Evolutionary conservation across 1,140 invertebrate species (phyloP), one percentile per base, ranked within the genome.

Genomic region (Pomacea maculata): DNA sequence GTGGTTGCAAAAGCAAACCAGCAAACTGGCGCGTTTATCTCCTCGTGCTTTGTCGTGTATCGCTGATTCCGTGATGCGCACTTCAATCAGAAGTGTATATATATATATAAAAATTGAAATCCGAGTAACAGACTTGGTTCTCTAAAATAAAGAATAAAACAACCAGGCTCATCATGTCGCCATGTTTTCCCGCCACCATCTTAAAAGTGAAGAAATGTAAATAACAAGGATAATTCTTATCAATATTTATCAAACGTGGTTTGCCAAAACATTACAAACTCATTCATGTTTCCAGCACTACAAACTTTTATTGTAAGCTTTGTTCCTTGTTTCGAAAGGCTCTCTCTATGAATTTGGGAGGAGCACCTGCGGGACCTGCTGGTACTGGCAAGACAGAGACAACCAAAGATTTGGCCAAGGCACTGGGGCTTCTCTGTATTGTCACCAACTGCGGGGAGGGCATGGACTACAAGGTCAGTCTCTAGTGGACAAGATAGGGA

Each of bases 361-460:
- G 95, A 95, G 95, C 95, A 12, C 95, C 95, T 1, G 95, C 95
- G 17, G 90, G 87, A 68, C 87, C 89, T 61, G 88, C 88, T 61
- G 89, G 94, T 57, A 96, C 96, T 9, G 96, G 96, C 96, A 97
- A 97, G 92, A 97, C 96, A 0, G 96, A 97, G 91, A 97, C 96
- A 34, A 94, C 94, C 0, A 97, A 97, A 89, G 96, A 97, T 92
- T 91, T 97, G 74, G 96, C 96, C 0, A 97, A 96, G 92, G 95
- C 95, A 0, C 89, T 97, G 82, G 96, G 95, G 1, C 89, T 96
- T 9, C 91, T 97, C 0, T 97, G 96, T 87, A 93, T 97, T 45
- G 96, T 97, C 3, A 97, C 95, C 1, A 97, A 97, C 90, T 97
- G 96, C 88, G 95, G 95, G 0, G 96, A 97, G 91, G 95, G 95